Evolutionary conservation across 2,113 vertebrate species (phyloP).

Genomic region (Paramisgurnus dabryanus): DNA sequence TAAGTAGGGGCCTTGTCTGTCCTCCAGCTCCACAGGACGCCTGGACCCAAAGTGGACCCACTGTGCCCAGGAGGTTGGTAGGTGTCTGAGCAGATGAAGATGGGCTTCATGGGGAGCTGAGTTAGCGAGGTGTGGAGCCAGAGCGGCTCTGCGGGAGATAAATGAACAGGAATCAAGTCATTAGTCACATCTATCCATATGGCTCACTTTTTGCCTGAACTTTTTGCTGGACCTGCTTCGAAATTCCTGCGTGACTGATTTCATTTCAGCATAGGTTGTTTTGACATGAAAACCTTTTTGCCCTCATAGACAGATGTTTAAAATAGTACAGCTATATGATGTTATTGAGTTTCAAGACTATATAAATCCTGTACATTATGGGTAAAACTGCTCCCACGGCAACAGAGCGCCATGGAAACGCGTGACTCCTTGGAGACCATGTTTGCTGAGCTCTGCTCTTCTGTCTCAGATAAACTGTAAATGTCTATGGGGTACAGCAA

Average conservation of each 20-base stretch:
- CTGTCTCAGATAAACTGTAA: conserved; percentile 30
- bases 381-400: neutral
- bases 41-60: conserved; percentile 12
- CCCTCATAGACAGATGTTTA: neutral
- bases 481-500: conserved; percentile 5
- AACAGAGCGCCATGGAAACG: conserved; percentile 28
- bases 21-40: conserved; percentile 29
- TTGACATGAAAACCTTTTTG: too few species aligned
- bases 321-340: neutral
- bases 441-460: conserved; percentile 1
- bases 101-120: conserved; percentile 26
- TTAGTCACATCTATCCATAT: conserved; percentile 34
- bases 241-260: neutral
- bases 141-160: conserved; percentile 30
- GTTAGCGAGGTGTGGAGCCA: conserved; percentile 36
- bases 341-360: neutral
- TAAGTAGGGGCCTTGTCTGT: conserved; percentile 17
- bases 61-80: conserved; percentile 17
- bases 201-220: conserved; percentile 7
- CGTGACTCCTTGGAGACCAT: conserved; percentile 9
- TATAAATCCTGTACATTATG: neutral
- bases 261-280: neutral
- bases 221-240: neutral
- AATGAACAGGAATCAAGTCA: conserved; percentile 10
- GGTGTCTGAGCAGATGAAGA: conserved; percentile 23